Conservation (phyloP, 1,140 invertebrate species). For the Drosophila mauritiana region DNA sequence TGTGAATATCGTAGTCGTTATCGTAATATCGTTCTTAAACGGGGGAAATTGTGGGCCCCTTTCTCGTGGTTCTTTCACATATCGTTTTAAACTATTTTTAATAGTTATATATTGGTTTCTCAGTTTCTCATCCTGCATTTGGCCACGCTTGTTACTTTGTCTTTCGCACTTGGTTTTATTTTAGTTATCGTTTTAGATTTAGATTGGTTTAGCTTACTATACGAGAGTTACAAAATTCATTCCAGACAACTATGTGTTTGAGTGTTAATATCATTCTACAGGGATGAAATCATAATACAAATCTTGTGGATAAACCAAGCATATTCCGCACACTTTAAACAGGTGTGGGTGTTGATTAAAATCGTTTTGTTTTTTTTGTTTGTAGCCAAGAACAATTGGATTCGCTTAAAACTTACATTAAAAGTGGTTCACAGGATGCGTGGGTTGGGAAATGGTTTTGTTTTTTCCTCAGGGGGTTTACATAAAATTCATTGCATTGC, state of each 20-base stretch:
- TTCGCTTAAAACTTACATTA: slow-evolving; percentile 76
- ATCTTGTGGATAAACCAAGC: slow-evolving; percentile 16
- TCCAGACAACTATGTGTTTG: slow-evolving; percentile 36
- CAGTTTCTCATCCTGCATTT: slow-evolving; percentile 58
- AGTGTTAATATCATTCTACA: slow-evolving; percentile 19
- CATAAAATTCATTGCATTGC: slow-evolving; percentile 66
- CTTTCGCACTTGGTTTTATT: slow-evolving; percentile 67
- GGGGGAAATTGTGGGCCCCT: not conserved
- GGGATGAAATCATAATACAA: slow-evolving; percentile 12
- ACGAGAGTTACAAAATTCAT: slow-evolving; percentile 69
- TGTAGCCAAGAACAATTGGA: slow-evolving; percentile 12
- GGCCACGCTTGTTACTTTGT: slow-evolving; percentile 75
- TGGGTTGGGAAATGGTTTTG: slow-evolving; percentile 13
- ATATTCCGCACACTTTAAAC: slow-evolving; percentile 4
- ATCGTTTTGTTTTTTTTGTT: too few relatives aligned
- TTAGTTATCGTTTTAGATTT: slow-evolving; percentile 13
- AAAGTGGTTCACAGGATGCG: slow-evolving; percentile 52
- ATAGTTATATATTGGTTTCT: slow-evolving; percentile 40
- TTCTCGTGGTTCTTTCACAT: slow-evolving; percentile 13
- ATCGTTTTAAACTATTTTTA: slow-evolving; percentile 50
- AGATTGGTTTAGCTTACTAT: slow-evolving; percentile 52
- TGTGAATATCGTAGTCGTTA: slow-evolving; percentile 53
- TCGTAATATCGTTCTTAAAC: slow-evolving; percentile 39
- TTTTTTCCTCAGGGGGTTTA: slow-evolving; percentile 12
- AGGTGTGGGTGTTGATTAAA: slow-evolving; percentile 10